These are phyloP conservation scores for Hemistola chrysoprasaria DNA, from an alignment of 2,888 invertebrate genomes.

Conservation along the genomic window DNA sequence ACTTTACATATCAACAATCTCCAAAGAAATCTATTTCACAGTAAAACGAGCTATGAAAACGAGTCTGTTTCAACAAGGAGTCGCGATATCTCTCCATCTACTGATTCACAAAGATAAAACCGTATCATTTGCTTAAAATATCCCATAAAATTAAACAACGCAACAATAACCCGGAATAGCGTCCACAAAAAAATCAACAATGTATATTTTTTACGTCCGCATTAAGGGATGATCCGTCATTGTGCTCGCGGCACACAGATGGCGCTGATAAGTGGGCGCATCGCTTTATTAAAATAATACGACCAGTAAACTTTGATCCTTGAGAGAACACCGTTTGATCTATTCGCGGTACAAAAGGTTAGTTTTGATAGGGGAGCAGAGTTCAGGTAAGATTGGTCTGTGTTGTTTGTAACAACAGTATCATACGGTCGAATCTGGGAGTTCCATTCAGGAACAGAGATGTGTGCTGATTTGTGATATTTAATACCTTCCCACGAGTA, in stretches of 20 bases:
- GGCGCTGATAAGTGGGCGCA: constrained; percentile 70
- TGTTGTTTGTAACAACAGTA: constrained; percentile 51
- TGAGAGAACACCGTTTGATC: constrained; percentile 20
- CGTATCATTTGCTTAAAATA: constrained; percentile 81
- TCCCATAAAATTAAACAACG: constrained; percentile 75
- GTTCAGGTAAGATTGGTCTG: constrained; percentile 45
- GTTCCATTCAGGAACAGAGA: constrained; percentile 57
- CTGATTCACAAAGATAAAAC: constrained; percentile 67
- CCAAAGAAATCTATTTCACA: constrained; percentile 32
- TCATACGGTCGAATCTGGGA: constrained; percentile 61
- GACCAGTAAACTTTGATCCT: constrained; percentile 48
- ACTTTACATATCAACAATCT: constrained; percentile 25
- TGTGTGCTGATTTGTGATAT: constrained; percentile 67
- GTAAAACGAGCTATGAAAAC: constrained; percentile 36
- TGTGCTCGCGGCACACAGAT: constrained; percentile 68
- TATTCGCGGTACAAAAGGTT: constrained; percentile 7
- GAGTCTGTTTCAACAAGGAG: constrained; percentile 35
- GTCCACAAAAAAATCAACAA: constrained; percentile 55
- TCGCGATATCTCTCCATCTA: constrained; percentile 45
- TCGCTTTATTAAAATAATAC: constrained; percentile 71
- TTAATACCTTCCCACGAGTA: constrained; percentile 78
- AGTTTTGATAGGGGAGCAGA: constrained; percentile 34
- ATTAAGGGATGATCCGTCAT: constrained; percentile 80
- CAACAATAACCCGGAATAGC: constrained; percentile 71
- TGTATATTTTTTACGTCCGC: constrained; percentile 63